Evolutionary conservation across 2,797 vertebrate genomes (phyloP).

Genomic region (Selene dorsalis): DNA sequence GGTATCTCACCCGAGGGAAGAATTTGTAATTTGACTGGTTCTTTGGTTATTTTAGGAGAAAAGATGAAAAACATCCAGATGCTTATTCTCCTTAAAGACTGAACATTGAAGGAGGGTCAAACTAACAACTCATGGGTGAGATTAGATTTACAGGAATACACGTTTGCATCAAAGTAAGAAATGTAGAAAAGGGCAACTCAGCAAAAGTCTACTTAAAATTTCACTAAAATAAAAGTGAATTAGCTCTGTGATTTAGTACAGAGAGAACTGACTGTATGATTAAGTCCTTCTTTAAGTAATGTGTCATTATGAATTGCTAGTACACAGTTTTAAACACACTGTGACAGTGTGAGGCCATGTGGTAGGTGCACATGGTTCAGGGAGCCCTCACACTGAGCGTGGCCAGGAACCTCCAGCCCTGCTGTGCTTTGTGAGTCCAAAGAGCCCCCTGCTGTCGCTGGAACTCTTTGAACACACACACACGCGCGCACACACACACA

Average conservation of each 20-base stretch:
- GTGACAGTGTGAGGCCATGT: not conserved
- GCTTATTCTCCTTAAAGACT: no score
- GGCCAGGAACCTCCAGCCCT: constrained; percentile 51
- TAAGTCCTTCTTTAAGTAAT: not conserved
- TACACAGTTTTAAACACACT: not conserved
- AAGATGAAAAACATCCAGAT: no score
- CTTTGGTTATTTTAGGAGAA: no score
- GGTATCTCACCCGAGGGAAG: no score
- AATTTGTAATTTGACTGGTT: no score
- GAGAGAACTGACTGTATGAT: not conserved
- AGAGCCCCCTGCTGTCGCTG: constrained; percentile 52
- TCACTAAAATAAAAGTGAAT: not conserved
- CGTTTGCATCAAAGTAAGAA: not conserved
- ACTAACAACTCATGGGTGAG: not conserved
- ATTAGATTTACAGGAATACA: not conserved
- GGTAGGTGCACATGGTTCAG: constrained; percentile 49
- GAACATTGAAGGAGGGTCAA: not conserved
- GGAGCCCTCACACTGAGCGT: constrained; percentile 14
- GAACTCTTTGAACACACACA: constrained; percentile 47
- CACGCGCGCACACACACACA: constrained; percentile 25
- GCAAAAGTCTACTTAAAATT: not conserved
- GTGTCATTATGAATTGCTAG: not conserved
- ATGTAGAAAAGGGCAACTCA: not conserved
- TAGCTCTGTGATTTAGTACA: not conserved
- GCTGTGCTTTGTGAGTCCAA: constrained; percentile 59